Evolutionary conservation across 2,797 vertebrate species (phyloP).

Genomic region (Masticophis lateralis): DNA sequence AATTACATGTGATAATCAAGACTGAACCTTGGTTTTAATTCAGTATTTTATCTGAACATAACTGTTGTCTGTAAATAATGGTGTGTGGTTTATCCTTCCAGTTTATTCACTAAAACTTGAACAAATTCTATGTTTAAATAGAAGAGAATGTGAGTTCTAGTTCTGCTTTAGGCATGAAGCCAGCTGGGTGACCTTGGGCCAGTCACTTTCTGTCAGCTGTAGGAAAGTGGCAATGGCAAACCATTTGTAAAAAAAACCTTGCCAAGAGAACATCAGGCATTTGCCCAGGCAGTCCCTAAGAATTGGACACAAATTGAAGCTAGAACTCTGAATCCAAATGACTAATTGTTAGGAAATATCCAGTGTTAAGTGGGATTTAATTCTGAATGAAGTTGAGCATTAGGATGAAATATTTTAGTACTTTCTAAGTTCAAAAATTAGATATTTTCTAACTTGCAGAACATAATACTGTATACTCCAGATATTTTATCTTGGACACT

Average conservation of each 20-base stretch:
- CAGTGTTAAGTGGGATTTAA: neutral
- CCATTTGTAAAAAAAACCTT: neutral
- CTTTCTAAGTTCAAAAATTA: neutral
- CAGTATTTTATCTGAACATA: neutral
- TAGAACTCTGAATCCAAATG: neutral
- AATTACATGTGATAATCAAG: neutral
- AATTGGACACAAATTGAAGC: neutral
- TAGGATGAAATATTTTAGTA: neutral
- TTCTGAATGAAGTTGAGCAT: conserved; percentile 3
- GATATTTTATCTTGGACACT: conserved; percentile 6
- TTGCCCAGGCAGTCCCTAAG: neutral
- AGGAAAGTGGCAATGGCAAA: neutral
- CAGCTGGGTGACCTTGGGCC: neutral
- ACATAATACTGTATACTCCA: neutral
- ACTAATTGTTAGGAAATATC: neutral
- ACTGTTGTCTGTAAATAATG: neutral
- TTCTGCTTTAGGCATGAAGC: neutral
- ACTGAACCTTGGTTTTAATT: neutral
- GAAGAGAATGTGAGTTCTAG: neutral
- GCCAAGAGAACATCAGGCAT: neutral
- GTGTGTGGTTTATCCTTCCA: neutral
- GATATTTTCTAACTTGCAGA: neutral
- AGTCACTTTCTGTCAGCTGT: neutral
- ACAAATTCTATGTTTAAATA: neutral
- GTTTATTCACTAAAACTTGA: neutral